phyloP scores from a whole-genome alignment of 2,113 vertebrate genomes.

The Pithys albifrons region DNA sequence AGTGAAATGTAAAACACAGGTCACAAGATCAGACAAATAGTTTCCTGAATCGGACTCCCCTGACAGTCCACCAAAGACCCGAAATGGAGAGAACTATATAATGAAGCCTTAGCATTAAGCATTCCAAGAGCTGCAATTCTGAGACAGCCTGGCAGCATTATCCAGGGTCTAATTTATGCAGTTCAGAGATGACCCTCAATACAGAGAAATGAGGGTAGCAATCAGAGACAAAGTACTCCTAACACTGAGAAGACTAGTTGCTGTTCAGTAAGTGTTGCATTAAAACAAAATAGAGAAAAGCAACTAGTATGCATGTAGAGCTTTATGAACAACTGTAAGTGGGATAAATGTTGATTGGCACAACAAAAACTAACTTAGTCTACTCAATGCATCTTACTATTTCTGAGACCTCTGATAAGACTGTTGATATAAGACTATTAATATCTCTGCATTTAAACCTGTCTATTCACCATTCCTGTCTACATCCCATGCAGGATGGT shows the following conservation, averaged over 20 bases:
- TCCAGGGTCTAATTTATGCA: neutral
- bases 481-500: neutral
- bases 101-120: neutral
- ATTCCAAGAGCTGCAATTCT: neutral
- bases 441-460: neutral
- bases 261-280: neutral
- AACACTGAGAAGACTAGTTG: neutral
- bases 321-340: neutral
- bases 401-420: neutral
- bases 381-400: neutral
- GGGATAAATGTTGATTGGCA: neutral
- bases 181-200: neutral
- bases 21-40: neutral
- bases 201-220: neutral
- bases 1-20: neutral
- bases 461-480: neutral
- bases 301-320: neutral
- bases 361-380: fast-evolving
- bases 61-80: neutral
- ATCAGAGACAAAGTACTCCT: neutral
- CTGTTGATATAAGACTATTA: neutral
- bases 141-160: neutral
- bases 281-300: neutral
- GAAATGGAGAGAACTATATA: neutral
- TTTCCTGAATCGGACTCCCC: neutral